Evolutionary conservation across 2,888 invertebrate species (phyloP), one percentile per base, ranked within the genome.

Genomic region (Tineola bisselliella): DNA sequence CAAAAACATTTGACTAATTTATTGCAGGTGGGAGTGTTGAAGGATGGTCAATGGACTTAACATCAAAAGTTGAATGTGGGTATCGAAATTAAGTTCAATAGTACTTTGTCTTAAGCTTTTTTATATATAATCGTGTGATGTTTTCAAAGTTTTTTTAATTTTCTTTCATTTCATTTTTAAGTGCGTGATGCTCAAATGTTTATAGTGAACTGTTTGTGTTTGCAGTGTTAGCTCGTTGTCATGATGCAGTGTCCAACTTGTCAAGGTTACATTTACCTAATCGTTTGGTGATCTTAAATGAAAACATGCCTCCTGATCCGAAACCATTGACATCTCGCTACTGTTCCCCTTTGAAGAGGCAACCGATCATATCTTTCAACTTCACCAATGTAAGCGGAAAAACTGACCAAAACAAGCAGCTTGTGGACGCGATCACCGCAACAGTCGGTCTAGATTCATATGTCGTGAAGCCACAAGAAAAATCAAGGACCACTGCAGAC

Each of bases 171-270:
- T 25, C 6, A 25, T 25, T 25, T 25, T 2, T 25, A 25, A 25
- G 25, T 25, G 25, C 25, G 25, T 25, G 25, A 6, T 25, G 25
- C 6, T 25, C 25, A 25, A 25, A 25, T 25, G 25, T 8, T 13
- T 15, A 17, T 48, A n/a, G 48, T 48, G 48, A 48, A 48, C 13
- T 57, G 58, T 30, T 18, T 62, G 58, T 61, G 57, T 54, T 82
- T 76, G 64, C 87, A 87, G 87, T 84, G 70, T 67, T 86, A 66
- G 73, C 72, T 72, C 84, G 84, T 68, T 84, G 84, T 75, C 67
- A 70, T 67, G 66, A 71, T 69, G 83, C 84, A 63, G 64, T 84
- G 64, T 62, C 61, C 62, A 81, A 73, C 65, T 70, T 86, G 67
- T 66, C 67, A 61, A 73, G 71, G 30, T 71, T 84, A 68, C 67